Evolutionary conservation across 2,888 invertebrate species (phyloP).

Genomic region (Xestia xanthographa): DNA sequence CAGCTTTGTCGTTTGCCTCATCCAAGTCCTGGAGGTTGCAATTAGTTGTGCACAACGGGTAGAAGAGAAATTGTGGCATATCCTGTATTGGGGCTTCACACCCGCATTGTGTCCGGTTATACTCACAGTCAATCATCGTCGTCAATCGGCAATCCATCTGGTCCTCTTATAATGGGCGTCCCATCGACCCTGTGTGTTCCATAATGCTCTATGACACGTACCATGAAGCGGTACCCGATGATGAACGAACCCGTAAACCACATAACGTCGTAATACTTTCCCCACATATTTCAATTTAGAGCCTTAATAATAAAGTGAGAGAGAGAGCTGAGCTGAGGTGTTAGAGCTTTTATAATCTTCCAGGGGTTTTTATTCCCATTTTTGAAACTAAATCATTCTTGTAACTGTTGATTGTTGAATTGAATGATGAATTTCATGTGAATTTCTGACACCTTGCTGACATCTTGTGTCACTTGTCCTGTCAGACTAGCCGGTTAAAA

Average conservation of each 20-base stretch:
- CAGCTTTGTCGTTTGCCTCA: background rate
- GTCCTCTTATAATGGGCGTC: conserved; percentile 18
- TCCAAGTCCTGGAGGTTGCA: background rate
- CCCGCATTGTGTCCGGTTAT: background rate
- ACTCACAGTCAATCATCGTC: conserved; percentile 34
- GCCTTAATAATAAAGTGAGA: background rate
- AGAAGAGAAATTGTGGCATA: background rate
- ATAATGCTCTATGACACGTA: conserved; percentile 25
- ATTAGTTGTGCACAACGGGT: background rate
- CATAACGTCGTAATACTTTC: background rate
- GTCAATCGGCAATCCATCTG: conserved; percentile 28
- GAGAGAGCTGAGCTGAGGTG: background rate
- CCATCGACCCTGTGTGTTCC: conserved; percentile 44
- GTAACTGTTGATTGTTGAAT: background rate
- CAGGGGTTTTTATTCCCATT: background rate
- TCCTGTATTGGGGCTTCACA: background rate
- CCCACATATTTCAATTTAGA: background rate
- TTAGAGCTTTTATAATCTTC: background rate
- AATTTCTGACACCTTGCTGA: no score
- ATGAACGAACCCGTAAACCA: conserved; percentile 26
- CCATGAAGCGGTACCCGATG: conserved; percentile 32
- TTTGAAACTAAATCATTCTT: background rate
- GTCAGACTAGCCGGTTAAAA: conserved; percentile 8
- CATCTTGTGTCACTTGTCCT: conserved; percentile 5
- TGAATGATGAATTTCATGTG: no score